Conservation (phyloP, 2,797 vertebrate genomes). For the Pristis pectinata region DNA sequence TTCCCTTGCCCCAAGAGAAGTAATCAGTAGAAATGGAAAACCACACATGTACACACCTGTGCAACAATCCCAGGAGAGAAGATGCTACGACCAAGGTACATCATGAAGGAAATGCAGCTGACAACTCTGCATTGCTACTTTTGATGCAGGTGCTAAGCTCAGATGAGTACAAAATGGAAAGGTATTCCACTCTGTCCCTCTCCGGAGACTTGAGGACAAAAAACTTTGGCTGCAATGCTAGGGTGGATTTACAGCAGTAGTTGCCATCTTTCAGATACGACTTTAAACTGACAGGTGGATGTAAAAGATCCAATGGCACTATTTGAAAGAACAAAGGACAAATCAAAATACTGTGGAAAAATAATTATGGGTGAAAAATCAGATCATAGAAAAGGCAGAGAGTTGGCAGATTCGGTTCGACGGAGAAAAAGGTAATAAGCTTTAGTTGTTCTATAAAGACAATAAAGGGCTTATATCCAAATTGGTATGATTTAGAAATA, state of each 20-base stretch:
- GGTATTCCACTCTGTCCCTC: not conserved
- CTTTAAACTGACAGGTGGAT: too few relatives aligned
- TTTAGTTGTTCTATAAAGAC: not conserved
- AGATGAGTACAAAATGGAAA: not conserved
- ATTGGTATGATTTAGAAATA: not conserved
- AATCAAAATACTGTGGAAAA: not conserved
- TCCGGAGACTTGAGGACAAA: not conserved
- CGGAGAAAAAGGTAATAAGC: not conserved
- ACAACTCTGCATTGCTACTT: not conserved
- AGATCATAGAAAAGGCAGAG: too few relatives aligned
- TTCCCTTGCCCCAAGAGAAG: too few relatives aligned
- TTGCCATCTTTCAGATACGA: too few relatives aligned
- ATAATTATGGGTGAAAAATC: not conserved
- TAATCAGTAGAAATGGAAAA: not conserved
- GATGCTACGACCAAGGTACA: not conserved
- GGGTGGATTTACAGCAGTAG: too few relatives aligned
- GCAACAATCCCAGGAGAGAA: too few relatives aligned
- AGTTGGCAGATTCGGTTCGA: not conserved
- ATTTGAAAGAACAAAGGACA: too few relatives aligned
- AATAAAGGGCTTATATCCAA: not conserved
- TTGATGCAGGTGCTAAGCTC: not conserved
- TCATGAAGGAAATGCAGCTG: not conserved
- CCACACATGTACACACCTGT: not conserved
- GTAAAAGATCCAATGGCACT: too few relatives aligned
- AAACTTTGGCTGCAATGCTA: too few relatives aligned